A percentile compares a stretch with the other conserved stretches of the same genome.
Conservation (phyloP, 2,797 vertebrate species). For the Microhierax caerulescens region DNA sequence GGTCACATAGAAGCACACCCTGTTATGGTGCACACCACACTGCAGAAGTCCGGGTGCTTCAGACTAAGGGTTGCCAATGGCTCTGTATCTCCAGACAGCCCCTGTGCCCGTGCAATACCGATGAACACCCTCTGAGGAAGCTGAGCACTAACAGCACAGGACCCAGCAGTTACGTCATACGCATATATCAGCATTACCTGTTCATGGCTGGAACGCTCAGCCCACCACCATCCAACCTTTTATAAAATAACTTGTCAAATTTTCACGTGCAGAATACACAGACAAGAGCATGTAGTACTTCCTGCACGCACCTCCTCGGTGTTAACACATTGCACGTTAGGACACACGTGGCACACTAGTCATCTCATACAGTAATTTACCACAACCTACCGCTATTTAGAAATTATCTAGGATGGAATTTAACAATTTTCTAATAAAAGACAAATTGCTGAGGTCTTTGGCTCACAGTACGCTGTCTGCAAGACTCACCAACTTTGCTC, state of each 20-base stretch:
- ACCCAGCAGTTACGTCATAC: accelerated
- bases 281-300: neutral
- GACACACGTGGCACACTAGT: neutral
- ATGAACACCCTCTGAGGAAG: neutral
- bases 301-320: accelerated
- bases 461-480: neutral
- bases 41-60: neutral
- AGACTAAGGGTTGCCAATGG: neutral
- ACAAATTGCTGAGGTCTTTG: neutral
- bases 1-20: accelerated
- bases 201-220: neutral
- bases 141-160: neutral
- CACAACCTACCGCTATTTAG: neutral
- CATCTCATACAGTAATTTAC: neutral
- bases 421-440: neutral
- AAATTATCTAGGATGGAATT: neutral
- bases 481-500: neutral
- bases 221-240: neutral
- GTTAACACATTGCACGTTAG: neutral
- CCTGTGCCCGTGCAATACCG: neutral
- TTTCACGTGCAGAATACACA: neutral
- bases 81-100: neutral
- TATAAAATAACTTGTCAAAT: neutral
- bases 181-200: neutral
- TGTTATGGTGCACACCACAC: neutral